Evolutionary conservation across 2,113 vertebrate genomes (phyloP), one percentile per base, ranked within the genome.

Genomic region (Eudyptes chrysolophus): DNA sequence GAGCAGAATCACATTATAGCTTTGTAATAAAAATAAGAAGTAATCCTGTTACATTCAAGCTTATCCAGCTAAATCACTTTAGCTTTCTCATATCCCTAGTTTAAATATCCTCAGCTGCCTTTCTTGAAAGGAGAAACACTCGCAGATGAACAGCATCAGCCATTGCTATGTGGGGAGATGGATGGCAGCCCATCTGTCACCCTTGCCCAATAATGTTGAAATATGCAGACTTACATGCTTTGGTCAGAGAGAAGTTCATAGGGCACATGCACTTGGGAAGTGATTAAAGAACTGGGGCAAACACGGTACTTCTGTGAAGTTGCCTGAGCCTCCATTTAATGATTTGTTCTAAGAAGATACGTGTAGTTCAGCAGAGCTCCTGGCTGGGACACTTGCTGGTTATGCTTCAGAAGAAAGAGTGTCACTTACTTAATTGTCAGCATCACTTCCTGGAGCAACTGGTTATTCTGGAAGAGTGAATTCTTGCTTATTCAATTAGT

Each of bases 41-140:
- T 97, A 95, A 96, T 97, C 87, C 89, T 93, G 87, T 96, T 96
- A 97, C 93, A 96, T 93, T 96, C 94, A 92, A 93, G 91, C 87
- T 97, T 74, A 94, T 97, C 93, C 87, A 90, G 68, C 78, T 81
- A 92, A 97, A 96, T 97, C 89, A 60, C 90, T 97, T 92, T 89
- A 94, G 88, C 84, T 88, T 90, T 78, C 69, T 66, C 79, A 64
- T 60, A 81, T 86, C 60, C 58, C 75, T 86, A 25, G 62, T 90
- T 89, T 83, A 90, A 81, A 93, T 75, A 95, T 46, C 66, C 64
- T 72, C 61, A 29, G 81, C 68, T 92, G 87, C 54, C 42, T 93
- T 57, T 34, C 84, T 6, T 48, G 81, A 40, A 52, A 78, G 68
- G 66, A 74, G 75, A 44, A 94, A 48, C 42, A 10, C 69, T 58